Base-by-base conservation (phyloP, 2,113 vertebrate species). In the Xenopus laevis region DNA sequence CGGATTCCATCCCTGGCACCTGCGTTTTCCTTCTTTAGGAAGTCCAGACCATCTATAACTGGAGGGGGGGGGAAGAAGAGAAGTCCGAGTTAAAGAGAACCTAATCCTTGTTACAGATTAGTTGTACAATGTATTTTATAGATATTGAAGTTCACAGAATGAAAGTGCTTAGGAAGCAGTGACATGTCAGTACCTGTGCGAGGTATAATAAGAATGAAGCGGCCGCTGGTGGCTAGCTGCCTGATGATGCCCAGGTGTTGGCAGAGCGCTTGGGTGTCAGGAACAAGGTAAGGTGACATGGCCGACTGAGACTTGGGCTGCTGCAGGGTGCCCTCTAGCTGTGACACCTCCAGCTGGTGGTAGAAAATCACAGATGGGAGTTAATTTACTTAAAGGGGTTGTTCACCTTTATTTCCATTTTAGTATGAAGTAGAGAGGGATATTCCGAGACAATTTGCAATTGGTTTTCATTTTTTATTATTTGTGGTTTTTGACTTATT, bases 191-290 rank as follows among this genome's bases (percentile, higher is more conserved):
- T 76, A 99, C 97, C 96, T 86, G 95, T 96, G 72, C 95, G 90
- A 0, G 97, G 96, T 85, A 98, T 99, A 90, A 99, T 96, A 87
- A 99, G 87, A 46, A 99, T 98, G 89, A 98, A 99, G 81, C 96
- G 93, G 77, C 96, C 94, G 0, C 97, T 98, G 74, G 83, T 78
- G 13, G 95, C 94, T 83, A 99, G 86, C 76, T 98, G 96, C 53
- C 95, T 85, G 85, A 98, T 87, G 40, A 95, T 79, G 60, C 84
- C 81, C 69, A 99, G 89, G 78, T 99, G 94, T 77, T 95, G 95
- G 87, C 97, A 98, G 66, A 99, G 94, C 65, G 95, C 94, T 23
- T 93, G 90, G 0, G 96, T 90, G 81, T 99, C 96, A 0, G 96
- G 97, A 45, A 99, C 93, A 15, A 99, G 94, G 83, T 99, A 99